A percentile compares a stretch with the other conserved stretches of the same genome.
phyloP scores from a whole-genome alignment of 2,888 invertebrate genomes.

The Cephus spinipes region DNA sequence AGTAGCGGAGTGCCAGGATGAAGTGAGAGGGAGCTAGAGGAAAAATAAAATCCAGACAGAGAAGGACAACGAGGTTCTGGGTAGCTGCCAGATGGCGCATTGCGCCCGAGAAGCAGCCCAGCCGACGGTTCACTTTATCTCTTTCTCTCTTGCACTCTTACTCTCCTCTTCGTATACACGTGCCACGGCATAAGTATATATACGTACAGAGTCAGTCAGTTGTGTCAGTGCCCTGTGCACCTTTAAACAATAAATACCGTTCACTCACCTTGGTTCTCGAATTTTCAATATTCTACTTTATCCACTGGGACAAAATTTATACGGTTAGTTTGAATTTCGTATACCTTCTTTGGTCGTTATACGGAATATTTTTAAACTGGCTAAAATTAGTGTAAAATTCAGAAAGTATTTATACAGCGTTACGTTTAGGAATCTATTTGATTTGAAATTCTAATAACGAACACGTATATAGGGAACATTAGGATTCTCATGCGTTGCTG shows the following conservation, averaged over 20 bases:
- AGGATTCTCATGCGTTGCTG: background rate
- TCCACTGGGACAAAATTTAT: background rate
- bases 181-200: background rate
- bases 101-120: constrained; percentile 43
- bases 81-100: constrained; percentile 53
- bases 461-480: background rate
- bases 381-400: background rate
- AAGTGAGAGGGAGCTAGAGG: constrained; percentile 19
- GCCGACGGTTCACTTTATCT: background rate
- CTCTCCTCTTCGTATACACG: background rate
- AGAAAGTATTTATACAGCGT: background rate
- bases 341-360: background rate
- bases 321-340: background rate
- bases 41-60: constrained; percentile 9
- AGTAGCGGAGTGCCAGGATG: background rate
- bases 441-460: background rate
- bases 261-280: background rate
- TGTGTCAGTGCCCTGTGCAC: background rate
- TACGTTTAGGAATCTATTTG: background rate
- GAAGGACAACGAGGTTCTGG: constrained; percentile 40
- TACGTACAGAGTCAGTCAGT: background rate
- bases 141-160: background rate
- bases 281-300: background rate
- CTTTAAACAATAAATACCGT: background rate
- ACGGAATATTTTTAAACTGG: background rate